phyloP scores from a whole-genome alignment of 37 sponge, comb jelly and placozoan genomes.

The Geodia barretti region DNA sequence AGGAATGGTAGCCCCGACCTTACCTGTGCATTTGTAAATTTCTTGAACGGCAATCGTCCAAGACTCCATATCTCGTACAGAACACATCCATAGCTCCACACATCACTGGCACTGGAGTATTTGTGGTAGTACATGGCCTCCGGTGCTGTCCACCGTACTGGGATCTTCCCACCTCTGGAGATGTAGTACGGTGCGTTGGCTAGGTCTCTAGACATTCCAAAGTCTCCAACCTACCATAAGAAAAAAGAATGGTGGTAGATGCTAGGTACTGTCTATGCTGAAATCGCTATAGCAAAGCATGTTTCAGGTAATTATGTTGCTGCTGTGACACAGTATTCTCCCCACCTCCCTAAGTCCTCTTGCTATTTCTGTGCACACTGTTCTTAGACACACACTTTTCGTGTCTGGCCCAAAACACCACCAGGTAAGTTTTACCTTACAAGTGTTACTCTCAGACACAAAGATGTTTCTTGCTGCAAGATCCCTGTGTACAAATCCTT shows the following conservation, averaged over 20 bases:
- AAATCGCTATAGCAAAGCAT: too few species aligned
- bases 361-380: too few species aligned
- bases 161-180: slow-evolving; percentile 16
- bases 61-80: slow-evolving; percentile 56
- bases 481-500: slow-evolving; percentile 75
- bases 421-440: too few species aligned
- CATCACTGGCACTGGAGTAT: slow-evolving; percentile 53
- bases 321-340: too few species aligned
- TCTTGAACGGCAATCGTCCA: slow-evolving; percentile 36
- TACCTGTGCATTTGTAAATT: slow-evolving; percentile 35
- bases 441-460: slow-evolving; percentile 37
- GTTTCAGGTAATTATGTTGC: too few species aligned
- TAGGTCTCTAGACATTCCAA: slow-evolving; percentile 35
- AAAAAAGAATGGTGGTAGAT: neutral
- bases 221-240: slow-evolving; percentile 33
- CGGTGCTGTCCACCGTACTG: slow-evolving; percentile 45
- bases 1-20: too few species aligned
- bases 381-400: too few species aligned
- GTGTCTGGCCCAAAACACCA: too few species aligned
- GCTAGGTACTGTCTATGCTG: too few species aligned
- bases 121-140: slow-evolving; percentile 37
- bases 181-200: slow-evolving; percentile 16
- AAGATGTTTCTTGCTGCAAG: slow-evolving; percentile 78
- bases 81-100: slow-evolving; percentile 56
- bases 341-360: too few species aligned